Conservation (phyloP, 2,888 invertebrate genomes). For the Microctonus brassicae region DNA sequence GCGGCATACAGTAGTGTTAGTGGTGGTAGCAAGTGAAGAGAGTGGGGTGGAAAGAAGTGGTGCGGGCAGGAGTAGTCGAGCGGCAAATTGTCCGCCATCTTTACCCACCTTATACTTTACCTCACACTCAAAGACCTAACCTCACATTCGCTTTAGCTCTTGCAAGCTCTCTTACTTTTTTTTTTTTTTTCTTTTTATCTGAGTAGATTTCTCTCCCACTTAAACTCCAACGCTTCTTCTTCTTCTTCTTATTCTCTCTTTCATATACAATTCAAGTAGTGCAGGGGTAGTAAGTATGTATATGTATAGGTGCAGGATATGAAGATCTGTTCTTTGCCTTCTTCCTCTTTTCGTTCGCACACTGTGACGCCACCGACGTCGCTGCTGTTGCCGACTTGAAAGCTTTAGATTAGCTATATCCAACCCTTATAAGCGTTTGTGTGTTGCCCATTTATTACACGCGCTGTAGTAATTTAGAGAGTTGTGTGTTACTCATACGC, state of each 20-base stretch:
- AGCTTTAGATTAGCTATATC: conserved; percentile 69
- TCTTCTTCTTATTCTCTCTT: no score
- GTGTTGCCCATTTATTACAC: conserved; percentile 69
- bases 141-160: conserved; percentile 19
- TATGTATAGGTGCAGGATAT: background rate
- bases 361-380: conserved; percentile 49
- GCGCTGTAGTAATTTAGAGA: conserved; percentile 53
- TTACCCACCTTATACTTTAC: conserved; percentile 69
- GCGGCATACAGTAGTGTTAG: conserved; percentile 50
- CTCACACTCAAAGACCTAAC: conserved; percentile 54
- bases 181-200: conserved; percentile 20
- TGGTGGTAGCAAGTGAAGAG: conserved; percentile 26
- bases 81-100: conserved; percentile 70
- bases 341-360: conserved; percentile 36
- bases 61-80: conserved; percentile 69
- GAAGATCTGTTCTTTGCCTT: conserved; percentile 29
- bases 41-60: conserved; percentile 49
- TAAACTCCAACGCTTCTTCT: conserved; percentile 26
- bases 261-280: conserved; percentile 28
- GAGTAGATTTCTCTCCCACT: conserved; percentile 30
- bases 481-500: conserved; percentile 32
- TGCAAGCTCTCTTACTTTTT: conserved; percentile 32
- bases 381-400: conserved; percentile 49
- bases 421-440: conserved; percentile 68
- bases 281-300: background rate